Evolutionary conservation across 2,888 invertebrate genomes (phyloP).

Genomic region (Ornithoptera alexandrae): DNA sequence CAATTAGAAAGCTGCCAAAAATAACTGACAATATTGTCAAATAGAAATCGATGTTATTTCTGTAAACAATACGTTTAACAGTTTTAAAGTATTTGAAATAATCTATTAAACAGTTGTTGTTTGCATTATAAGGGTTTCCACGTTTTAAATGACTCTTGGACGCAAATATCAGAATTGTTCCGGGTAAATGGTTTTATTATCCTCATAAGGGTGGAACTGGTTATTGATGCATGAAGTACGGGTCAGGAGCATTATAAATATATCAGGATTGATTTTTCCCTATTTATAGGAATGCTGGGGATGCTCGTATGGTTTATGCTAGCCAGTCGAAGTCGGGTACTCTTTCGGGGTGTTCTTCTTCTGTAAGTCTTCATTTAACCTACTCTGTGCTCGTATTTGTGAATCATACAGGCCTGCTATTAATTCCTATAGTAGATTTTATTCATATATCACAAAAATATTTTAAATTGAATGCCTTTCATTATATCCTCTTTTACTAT

Average conservation of each 20-base stretch:
- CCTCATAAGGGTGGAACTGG: constrained; percentile 50
- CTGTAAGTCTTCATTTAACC: constrained; percentile 72
- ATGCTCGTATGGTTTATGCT: constrained; percentile 74
- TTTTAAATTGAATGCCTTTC: too few species aligned
- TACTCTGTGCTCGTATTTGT: constrained; percentile 25
- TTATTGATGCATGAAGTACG: constrained; percentile 65
- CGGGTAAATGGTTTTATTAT: constrained; percentile 71
- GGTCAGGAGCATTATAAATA: constrained; percentile 55
- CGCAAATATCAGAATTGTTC: constrained; percentile 76
- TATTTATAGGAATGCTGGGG: constrained; percentile 80
- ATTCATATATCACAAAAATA: too few species aligned
- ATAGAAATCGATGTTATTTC: constrained; percentile 27
- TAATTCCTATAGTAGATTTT: too few species aligned
- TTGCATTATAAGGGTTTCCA: constrained; percentile 41
- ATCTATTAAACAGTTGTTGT: constrained; percentile 26
- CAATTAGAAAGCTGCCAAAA: constrained; percentile 25
- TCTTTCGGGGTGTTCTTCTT: constrained; percentile 85
- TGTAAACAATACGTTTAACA: constrained; percentile 18
- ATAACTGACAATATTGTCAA: constrained; percentile 29
- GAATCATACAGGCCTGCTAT: constrained; percentile 29
- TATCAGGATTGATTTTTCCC: constrained; percentile 71
- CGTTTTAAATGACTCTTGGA: constrained; percentile 73
- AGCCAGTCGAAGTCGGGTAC: constrained; percentile 83
- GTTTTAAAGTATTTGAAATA: constrained; percentile 13
- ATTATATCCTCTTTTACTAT: too few species aligned